Base-by-base conservation (phyloP, 2,797 vertebrate genomes). In the Tenualosa ilisha region DNA sequence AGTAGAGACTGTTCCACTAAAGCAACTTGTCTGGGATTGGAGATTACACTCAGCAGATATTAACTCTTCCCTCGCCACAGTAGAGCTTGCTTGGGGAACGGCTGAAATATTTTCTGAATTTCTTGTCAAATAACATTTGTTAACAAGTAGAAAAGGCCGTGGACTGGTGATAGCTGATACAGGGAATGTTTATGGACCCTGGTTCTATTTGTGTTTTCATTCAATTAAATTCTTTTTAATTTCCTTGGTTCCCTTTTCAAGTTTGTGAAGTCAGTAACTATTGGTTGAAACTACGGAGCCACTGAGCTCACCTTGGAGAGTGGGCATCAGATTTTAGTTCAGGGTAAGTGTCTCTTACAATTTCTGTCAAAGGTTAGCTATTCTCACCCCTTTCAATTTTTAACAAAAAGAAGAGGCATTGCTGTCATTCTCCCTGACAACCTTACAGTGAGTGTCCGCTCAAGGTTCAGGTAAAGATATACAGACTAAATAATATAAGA, bases 281-380 rank as follows among this genome's bases (percentile, higher is more conserved):
- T 75, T 75, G 31, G 11, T 17, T 40, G 68, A 75, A 75, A 15
- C 68, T 17, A 6, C 31, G 1, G 31, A 31, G 31, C 31, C 31
- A 31, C 31, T 31, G 24, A 68, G 63, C 31, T 72, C 3, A 72
- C 12, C 72, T 43, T 79, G 72, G 20, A 79, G 37, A 79, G 17
- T 6, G 6, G 40, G 22, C 72, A 43, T 79, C 68, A 75, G 6
- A 37, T 20, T 75, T 72, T 20, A 79, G 6, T 8, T 22, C 37
- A 22, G 15, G 26, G 17, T 17, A 79, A 79, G 40, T 79, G 72
- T 79, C 72, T 79, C 72, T 43, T 37, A 22, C 72, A 79, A 46
- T 79, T 46, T 43, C 40, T 79, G 40, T 46, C 17, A 91, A 90
- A 92, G 94, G 94, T 93, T 92, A 92, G 92, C 89, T 90, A 89